These are phyloP conservation scores for Trichoplax adhaerens DNA, from an alignment of 37 sponge, comb jelly and placozoan species.

Conservation along the genomic window DNA sequence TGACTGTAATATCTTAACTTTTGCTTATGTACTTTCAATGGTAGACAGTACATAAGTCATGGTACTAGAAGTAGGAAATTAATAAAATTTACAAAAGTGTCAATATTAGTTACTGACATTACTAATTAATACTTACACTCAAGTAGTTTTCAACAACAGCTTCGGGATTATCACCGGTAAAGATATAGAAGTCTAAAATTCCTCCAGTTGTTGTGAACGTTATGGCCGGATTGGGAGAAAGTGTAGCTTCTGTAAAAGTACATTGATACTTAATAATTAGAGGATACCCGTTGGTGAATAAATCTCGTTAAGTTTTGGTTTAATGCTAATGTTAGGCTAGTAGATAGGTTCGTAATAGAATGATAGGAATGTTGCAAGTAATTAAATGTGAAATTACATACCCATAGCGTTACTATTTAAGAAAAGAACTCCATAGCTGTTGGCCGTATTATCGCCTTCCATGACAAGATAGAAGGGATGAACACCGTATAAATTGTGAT, in stretches of 20 bases:
- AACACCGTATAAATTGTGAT: conserved; percentile 54
- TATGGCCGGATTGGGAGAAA: conserved; percentile 40
- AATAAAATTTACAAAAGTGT: too few relatives aligned
- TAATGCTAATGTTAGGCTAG: too few relatives aligned
- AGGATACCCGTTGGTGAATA: too few relatives aligned
- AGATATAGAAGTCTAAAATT: conserved; percentile 62
- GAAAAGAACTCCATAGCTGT: conserved; percentile 54
- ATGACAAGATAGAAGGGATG: conserved; percentile 63
- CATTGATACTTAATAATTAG: too few relatives aligned
- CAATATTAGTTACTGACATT: too few relatives aligned
- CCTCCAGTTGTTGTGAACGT: conserved; percentile 71
- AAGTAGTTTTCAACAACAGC: conserved; percentile 46
- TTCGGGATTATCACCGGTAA: conserved; percentile 48
- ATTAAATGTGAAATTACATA: not conserved
- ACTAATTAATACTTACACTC: conserved; percentile 9
- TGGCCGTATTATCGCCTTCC: conserved; percentile 19
- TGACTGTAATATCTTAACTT: too few relatives aligned
- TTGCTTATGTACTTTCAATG: too few relatives aligned
- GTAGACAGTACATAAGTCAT: too few relatives aligned
- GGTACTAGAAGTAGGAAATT: too few relatives aligned
- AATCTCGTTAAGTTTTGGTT: too few relatives aligned
- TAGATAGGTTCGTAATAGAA: too few relatives aligned
- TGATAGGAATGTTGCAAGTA: too few relatives aligned
- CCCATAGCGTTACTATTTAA: conserved; percentile 85
- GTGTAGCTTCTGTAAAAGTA: conserved; percentile 22